phyloP scores from a whole-genome alignment of 2,888 invertebrate genomes.

The Heliconius cydno region DNA sequence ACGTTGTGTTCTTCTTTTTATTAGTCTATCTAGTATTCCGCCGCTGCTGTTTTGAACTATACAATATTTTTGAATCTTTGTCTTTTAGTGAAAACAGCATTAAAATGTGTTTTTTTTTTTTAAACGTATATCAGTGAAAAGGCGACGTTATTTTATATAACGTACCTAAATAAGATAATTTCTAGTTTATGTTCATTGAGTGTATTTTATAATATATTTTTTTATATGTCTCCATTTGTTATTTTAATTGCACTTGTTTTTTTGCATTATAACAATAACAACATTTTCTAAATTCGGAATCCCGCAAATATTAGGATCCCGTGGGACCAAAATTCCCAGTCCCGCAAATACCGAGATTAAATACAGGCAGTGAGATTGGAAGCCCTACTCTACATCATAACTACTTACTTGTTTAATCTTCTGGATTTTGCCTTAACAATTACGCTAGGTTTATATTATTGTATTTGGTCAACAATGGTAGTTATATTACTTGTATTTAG shows the following conservation, averaged over 20 bases:
- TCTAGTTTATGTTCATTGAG: too few relatives aligned
- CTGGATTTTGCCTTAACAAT: too few relatives aligned
- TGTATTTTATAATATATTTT: not conserved
- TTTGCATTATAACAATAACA: not conserved
- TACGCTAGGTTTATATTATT: too few relatives aligned
- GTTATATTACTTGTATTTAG: too few relatives aligned
- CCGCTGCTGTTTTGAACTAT: too few relatives aligned
- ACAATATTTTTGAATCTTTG: too few relatives aligned
- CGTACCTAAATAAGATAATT: not conserved
- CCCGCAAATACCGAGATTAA: not conserved
- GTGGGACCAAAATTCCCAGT: not conserved
- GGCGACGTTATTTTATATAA: not conserved
- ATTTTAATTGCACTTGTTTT: not conserved
- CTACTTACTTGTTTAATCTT: too few relatives aligned
- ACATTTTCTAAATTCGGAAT: not conserved
- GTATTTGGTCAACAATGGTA: too few relatives aligned
- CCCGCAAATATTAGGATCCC: not conserved
- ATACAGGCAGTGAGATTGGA: not conserved
- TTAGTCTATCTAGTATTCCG: not conserved
- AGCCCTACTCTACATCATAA: too few relatives aligned
- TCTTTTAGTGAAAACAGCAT: not conserved
- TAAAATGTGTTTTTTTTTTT: not conserved
- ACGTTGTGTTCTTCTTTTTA: constrained; percentile 7
- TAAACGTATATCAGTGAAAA: not conserved
- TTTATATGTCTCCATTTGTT: not conserved